Evolutionary conservation across 2,113 vertebrate genomes (phyloP), one percentile per base, ranked within the genome.

Genomic region (Arenaria interpres): DNA sequence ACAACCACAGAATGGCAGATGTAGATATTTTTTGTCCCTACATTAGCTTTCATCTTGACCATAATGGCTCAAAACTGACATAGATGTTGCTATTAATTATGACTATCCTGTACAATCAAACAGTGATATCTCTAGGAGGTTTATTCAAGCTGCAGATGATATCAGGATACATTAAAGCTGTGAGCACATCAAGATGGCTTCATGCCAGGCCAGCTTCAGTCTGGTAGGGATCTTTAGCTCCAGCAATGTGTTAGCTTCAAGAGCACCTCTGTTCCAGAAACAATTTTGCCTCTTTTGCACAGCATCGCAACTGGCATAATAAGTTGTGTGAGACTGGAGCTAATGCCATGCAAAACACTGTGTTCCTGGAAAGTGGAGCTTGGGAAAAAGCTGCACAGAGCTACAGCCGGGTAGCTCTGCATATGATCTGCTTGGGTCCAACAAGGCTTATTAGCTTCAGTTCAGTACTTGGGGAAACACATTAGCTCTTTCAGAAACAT

Each of bases 131-230:
- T 83, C 59, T 12, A 77, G 63, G 51, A 96, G 74, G 54, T 73
- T 78, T 64, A 93, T 82, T 76, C 69, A 62, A 89, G 91, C 93
- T 93, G 77, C 89, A 85, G 84, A 82, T 94, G 73, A 96, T 76
- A 89, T 48, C 66, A 78, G 69, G 66, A 48, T 27, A 72, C 53
- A 91, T 66, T 50, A 90, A 92, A 94, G 67, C 63, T 80, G 43
- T 73, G 72, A 85, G 67, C 56, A 79, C 66, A 78, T 68, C 69
- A 91, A 43, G 64, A 78, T 68, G 91, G 87, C 66, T 78, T 89
- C 33, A 23, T 48, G 84, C 94, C 93, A 92, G 69, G 76, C 37
- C 76, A 91, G 57, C 57, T 88, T 94, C 84, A 66, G 77, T 45
- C 62, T 93, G 62, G 39, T 60, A 56, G 13, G 46, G 77, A 88